A percentile compares a stretch with the other conserved stretches of the same genome.
Conservation (phyloP, 2,797 vertebrate genomes). For the Apodemus agrarius region DNA sequence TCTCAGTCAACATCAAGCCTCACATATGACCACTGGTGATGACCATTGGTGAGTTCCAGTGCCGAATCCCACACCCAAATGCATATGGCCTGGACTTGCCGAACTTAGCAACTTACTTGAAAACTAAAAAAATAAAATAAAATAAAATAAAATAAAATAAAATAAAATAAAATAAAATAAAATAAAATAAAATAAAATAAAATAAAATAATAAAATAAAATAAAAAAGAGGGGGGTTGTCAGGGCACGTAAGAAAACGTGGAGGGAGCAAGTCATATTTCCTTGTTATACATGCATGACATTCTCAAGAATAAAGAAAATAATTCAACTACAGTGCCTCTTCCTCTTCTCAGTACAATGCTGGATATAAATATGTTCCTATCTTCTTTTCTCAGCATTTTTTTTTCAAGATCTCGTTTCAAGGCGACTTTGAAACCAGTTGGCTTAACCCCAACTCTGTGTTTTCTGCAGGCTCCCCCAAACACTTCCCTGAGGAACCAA, state of each 20-base stretch:
- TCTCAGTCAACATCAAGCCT: not conserved
- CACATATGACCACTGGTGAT: no score
- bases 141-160: no score
- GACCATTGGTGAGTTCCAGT: not conserved
- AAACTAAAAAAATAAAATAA: no score
- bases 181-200: no score
- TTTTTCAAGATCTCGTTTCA: not conserved
- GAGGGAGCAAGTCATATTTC: not conserved
- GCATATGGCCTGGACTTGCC: not conserved
- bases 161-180: no score
- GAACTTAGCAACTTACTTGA: not conserved
- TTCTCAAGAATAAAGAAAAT: not conserved
- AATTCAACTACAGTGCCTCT: not conserved
- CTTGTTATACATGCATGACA: not conserved
- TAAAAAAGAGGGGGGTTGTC: no score
- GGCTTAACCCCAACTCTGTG: not conserved
- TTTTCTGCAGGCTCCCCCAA: not conserved
- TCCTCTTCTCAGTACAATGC: not conserved
- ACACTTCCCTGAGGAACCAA: not conserved
- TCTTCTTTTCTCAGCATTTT: conserved; percentile 18
- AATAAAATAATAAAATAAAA: no score
- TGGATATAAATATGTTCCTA: not conserved
- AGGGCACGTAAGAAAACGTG: not conserved
- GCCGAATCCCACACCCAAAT: not conserved
- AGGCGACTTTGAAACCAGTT: not conserved